Evolutionary conservation across 2,113 vertebrate species (phyloP), one percentile per base, ranked within the genome.

Genomic region (Cyanoliseus patagonus): DNA sequence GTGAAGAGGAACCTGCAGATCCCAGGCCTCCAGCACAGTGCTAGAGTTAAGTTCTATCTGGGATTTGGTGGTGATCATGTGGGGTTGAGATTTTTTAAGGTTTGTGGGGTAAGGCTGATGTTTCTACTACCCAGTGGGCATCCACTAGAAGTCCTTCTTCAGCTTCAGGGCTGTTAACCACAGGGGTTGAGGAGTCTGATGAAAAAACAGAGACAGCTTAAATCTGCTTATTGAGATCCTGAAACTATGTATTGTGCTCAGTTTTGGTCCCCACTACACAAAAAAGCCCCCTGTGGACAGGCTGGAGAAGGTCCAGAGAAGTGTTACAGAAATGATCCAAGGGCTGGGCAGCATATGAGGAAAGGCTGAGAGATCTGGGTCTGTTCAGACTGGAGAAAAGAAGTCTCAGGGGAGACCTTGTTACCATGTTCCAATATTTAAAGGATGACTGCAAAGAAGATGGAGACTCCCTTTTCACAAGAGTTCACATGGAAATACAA

Each of bases 81-180:
- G 8, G 4, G 9, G 3, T 1, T 68, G 46, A 57, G 17, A 31
- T 41, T 88, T 72, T 64, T 59, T 77, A 17, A 68, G 7, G 18
- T 59, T 28, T 49, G 10, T 13, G 10, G 7, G 2, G 1, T 14
- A n/a, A 47, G 10, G 55, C 0, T 19, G 19, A 11, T 12, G 5
- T 52, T 75, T 87, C 17, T 51, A 9, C 22, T 64, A 25, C 24
- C 5, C 18, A 62, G 4, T 10, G 35, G 13, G 7, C 55, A 16
- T 37, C 7, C 51, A 41, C 16, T 31, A 33, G 17, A 67, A 91
- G 67, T 33, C 14, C 19, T 59, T 53, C 49, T 64, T 82, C 35
- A 23, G 1, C 33, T 9, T 8, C 5, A 4, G 7, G 14, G 8
- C 13, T 84, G 78, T 39, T 15, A 59, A 28, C 20, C 39, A 16